A percentile compares a stretch with the other conserved stretches of the same genome.
phyloP scores from a whole-genome alignment of 2,113 vertebrate species.

The Bubalus kerabau region DNA sequence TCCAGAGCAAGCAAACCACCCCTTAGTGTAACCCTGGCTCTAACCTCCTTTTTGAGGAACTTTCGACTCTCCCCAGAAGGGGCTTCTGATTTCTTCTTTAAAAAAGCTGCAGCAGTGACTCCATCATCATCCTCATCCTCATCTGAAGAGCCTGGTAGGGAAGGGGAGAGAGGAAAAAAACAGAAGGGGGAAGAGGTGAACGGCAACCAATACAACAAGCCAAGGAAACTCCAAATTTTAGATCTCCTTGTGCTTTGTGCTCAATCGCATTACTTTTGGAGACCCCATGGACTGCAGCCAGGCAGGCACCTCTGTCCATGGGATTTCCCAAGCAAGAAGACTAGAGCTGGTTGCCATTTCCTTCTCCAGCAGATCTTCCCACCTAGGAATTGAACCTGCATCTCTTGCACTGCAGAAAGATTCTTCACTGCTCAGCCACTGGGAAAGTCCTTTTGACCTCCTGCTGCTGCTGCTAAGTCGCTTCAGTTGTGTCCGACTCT shows the following conservation, averaged over 20 bases:
- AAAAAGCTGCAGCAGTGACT: conserved; percentile 81
- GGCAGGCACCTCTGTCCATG: not conserved
- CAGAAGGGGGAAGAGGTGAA: not conserved
- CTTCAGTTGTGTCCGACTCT: too few species aligned
- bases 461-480: too few species aligned
- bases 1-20: not conserved
- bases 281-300: not conserved
- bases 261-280: not conserved
- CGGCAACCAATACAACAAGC: not conserved
- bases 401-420: not conserved
- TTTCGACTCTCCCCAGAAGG: conserved; percentile 81
- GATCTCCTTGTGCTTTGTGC: not conserved
- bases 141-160: conserved; percentile 65
- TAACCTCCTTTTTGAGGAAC: conserved; percentile 87
- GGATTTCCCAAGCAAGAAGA: not conserved
- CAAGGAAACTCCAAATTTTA: not conserved
- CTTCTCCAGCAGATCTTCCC: not conserved
- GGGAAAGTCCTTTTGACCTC: not conserved
- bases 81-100: conserved; percentile 87
- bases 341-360: not conserved
- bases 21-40: not conserved
- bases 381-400: rapidly evolving
- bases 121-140: conserved; percentile 79
- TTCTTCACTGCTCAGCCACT: not conserved
- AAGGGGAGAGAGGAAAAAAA: not conserved